Evolutionary conservation across 2,888 invertebrate species (phyloP), one percentile per base, ranked within the genome.

Genomic region (Helicoverpa assulta): DNA sequence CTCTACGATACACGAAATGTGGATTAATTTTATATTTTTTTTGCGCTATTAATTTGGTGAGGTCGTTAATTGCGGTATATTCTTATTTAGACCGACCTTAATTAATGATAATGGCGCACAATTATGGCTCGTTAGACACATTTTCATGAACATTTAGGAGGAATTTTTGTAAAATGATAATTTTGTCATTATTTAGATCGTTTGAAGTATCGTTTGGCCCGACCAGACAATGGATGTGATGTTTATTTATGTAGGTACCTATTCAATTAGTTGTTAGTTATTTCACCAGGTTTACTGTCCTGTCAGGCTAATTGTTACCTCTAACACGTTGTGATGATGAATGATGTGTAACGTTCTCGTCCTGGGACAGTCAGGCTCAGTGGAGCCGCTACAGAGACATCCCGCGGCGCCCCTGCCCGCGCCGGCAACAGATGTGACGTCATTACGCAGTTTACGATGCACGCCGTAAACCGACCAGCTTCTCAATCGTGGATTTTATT

Each of bases 401-500:
- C 16, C 37, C 14, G 37, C 5, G 6, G n/a, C 21, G 21, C 26
- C 29, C 5, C 29, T 7, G 57, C 65, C 58, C 55, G 67, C 76
- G 68, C 51, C 70, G 79, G 77, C 65, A 81, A 81, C 88, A 86
- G 84, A 86, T 86, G 85, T 77, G 65, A 57, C 52, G 70, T 81
- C 81, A 83, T 83, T 83, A 78, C 75, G 47, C 43, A 66, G 58
- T 82, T 84, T 82, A 83, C 82, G 84, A 78, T 69, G 70, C 67
- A 64, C 73, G 58, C 70, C 68, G 83, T 83, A 84, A 81, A 73
- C 68, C 80, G 70, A 70, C 73, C 61, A 26, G 73, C 82, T 82
- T 83, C 76, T 84, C 85, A 84, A 82, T 87, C 83, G 84, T 80
- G 71, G 80, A 79, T 88, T 89, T 86, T 87, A 89, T 86, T 85